Evolutionary conservation across 1,140 invertebrate species (phyloP), one percentile per base, ranked within the genome.

Genomic region (Asobara japonica): DNA sequence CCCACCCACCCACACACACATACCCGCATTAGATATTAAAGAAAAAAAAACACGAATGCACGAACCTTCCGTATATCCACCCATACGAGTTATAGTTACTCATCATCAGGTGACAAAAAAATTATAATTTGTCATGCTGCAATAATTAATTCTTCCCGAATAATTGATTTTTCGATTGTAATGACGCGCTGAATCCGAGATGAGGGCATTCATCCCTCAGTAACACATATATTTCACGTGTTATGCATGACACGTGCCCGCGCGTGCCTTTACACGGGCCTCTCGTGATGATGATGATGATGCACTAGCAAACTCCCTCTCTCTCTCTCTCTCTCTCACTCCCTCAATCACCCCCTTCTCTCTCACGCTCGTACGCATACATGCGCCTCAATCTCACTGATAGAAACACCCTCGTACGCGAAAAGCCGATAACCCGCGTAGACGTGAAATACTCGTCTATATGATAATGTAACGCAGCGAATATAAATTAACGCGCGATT

Each of bases 401-500:
- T 25, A 56, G 18, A 56, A 45, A 11, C n/a, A n/a, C 33, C 65
- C 36, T 25, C 33, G 65, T 6, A 56, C 30, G 45, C 36, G 41
- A 65, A 64, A 56, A 60, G 25, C 80, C 78, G 81, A 83, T 80
- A 80, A 83, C 81, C 77, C 38, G 45, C 61, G 20, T 62, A 62
- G 60, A 75, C 77, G 73, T 78, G 77, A 83, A 83, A 82, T 81
- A 81, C 81, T 83, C 81, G 77, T 83, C 81, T 83, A 83, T 83
- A 82, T 83, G 81, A 82, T 83, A 83, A 83, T 82, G 79, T 65
- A 65, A 80, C 77, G 78, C 75, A 30, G 22, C 75, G 78, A 73
- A 75, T 77, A 76, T 76, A 81, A 83, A 83, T 82, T 83, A 83
- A 83, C 80, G 78, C 71, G 75, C 71, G 60, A 74, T 74, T 71